Percentiles rank a stretch among this genome's conserved stretches.
Evolutionary conservation across 2,888 invertebrate species (phyloP).

Genomic region (Aproaerema taeniolella): DNA sequence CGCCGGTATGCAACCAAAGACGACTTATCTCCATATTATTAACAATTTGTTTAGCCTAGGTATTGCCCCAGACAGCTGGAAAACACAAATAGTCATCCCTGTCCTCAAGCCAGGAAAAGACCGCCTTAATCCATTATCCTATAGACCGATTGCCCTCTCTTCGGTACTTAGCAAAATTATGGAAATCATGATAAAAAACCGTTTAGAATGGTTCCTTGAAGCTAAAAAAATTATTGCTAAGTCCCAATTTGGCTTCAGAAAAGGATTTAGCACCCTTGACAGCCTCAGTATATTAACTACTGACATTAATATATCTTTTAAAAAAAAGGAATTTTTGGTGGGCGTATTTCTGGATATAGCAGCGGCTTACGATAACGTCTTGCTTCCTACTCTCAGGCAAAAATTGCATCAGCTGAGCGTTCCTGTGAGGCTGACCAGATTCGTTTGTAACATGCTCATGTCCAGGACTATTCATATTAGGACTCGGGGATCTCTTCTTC

Average conservation of each 20-base stretch:
- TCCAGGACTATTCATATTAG: slow-evolving; percentile 14
- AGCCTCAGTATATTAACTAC: slow-evolving; percentile 24
- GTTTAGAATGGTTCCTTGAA: slow-evolving; percentile 26
- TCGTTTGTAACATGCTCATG: slow-evolving; percentile 18
- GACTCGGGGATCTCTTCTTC: slow-evolving; percentile 1
- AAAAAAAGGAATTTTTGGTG: slow-evolving; percentile 3
- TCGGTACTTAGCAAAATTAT: slow-evolving; percentile 20
- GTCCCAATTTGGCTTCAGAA: slow-evolving; percentile 26
- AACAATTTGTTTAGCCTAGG: slow-evolving; percentile 10
- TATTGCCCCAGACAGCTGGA: slow-evolving; percentile 20
- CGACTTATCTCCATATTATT: background rate
- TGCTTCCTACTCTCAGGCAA: slow-evolving; percentile 11
- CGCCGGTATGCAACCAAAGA: background rate
- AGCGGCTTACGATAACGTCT: slow-evolving; percentile 14
- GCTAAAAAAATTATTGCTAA: slow-evolving; percentile 14
- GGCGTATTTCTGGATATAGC: slow-evolving; percentile 12
- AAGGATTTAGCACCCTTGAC: slow-evolving; percentile 25
- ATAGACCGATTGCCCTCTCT: slow-evolving; percentile 24
- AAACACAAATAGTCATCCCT: slow-evolving; percentile 23
- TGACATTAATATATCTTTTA: slow-evolving; percentile 10
- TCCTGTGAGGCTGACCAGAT: slow-evolving; percentile 19
- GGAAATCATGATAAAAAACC: slow-evolving; percentile 24
- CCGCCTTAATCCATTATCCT: slow-evolving; percentile 13
- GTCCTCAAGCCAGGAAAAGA: slow-evolving; percentile 24
- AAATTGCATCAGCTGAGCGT: slow-evolving; percentile 22